These are phyloP conservation scores for Thalassoma bifasciatum DNA, from an alignment of 2,113 vertebrate species.

Conservation along the genomic window DNA sequence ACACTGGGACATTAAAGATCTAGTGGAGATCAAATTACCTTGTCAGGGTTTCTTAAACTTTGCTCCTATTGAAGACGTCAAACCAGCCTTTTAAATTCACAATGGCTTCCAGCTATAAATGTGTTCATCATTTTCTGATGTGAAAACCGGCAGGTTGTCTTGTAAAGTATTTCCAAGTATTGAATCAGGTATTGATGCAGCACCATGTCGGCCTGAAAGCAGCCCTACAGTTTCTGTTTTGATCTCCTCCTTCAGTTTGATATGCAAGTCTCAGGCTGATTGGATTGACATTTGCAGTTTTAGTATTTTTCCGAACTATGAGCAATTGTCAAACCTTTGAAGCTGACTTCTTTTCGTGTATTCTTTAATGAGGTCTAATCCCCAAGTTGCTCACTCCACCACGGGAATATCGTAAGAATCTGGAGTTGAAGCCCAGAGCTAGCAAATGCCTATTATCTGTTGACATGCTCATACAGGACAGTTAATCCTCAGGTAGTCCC, in stretches of 20 bases:
- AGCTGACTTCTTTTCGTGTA: constrained; percentile 5
- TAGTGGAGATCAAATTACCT: not conserved
- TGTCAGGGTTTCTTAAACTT: not conserved
- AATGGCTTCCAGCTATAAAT: not conserved
- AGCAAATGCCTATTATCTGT: constrained; percentile 37
- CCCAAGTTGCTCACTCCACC: not conserved
- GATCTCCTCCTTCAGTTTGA: not conserved
- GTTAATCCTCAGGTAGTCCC: constrained; percentile 51
- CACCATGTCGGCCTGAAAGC: not conserved
- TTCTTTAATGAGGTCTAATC: constrained; percentile 18
- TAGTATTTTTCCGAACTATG: not conserved
- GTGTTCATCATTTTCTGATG: not conserved
- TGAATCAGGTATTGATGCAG: not conserved
- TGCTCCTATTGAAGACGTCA: not conserved
- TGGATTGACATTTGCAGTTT: not conserved
- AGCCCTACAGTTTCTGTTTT: not conserved
- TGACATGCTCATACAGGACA: constrained; percentile 52
- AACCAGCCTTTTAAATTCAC: not conserved
- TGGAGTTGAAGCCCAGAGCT: constrained; percentile 11
- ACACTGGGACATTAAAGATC: not conserved
- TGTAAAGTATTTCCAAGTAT: not conserved
- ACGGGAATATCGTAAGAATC: constrained; percentile 25
- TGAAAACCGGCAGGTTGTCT: not conserved
- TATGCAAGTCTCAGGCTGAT: not conserved
- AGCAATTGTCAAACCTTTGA: constrained; percentile 5